A percentile compares a stretch with the other conserved stretches of the same genome.
Evolutionary conservation across 2,113 vertebrate species (phyloP).

Genomic region (Sialia sialis): DNA sequence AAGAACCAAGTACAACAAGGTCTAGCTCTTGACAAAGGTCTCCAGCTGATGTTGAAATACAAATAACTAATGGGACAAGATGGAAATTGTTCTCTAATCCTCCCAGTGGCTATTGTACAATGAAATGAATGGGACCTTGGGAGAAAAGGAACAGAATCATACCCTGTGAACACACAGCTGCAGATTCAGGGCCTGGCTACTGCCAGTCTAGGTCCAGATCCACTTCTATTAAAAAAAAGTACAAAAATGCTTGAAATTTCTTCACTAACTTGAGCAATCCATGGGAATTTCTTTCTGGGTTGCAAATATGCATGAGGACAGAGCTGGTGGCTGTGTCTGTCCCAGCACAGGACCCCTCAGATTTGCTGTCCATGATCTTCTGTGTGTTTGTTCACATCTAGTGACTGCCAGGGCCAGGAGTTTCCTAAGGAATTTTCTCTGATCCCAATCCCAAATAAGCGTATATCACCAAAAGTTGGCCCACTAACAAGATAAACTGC

Average conservation of each 20-base stretch:
- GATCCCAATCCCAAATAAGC: background rate
- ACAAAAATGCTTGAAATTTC: background rate
- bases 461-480: background rate
- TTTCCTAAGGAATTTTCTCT: background rate
- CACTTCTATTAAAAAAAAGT: accelerated
- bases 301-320: background rate
- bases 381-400: background rate
- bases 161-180: background rate
- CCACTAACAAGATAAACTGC: background rate
- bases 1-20: slow-evolving; percentile 32
- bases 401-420: background rate
- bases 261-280: background rate
- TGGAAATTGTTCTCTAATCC: slow-evolving; percentile 39
- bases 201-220: background rate
- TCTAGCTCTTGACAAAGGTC: slow-evolving; percentile 54
- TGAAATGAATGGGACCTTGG: background rate
- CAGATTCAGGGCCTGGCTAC: background rate
- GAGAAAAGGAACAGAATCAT: background rate
- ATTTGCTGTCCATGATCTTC: background rate
- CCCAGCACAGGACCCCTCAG: background rate
- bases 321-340: background rate
- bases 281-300: background rate
- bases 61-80: slow-evolving; percentile 47
- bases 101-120: slow-evolving; percentile 24
- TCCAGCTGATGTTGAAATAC: slow-evolving; percentile 51